These are phyloP conservation scores for Neodontobutis hainanensis DNA, from an alignment of 2,113 vertebrate species.

Conservation along the genomic window DNA sequence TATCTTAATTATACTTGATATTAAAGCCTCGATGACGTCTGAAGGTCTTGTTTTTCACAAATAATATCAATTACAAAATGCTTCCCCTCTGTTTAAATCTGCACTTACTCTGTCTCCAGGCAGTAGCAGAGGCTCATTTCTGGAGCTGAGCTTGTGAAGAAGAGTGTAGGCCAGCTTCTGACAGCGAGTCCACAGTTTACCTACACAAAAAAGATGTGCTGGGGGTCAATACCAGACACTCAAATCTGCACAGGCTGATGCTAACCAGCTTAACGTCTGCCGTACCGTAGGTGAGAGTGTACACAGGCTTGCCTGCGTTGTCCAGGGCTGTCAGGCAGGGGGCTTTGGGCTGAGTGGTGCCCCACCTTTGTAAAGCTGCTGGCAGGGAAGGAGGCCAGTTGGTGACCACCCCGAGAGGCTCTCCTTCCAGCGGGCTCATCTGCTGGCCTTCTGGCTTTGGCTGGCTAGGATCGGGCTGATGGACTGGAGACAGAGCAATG, in stretches of 20 bases:
- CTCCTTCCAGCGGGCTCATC: constrained; percentile 85
- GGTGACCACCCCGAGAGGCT: constrained; percentile 79
- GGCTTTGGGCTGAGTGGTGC: constrained; percentile 87
- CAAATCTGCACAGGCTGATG: not conserved
- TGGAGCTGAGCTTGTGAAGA: constrained; percentile 90
- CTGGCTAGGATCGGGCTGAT: constrained; percentile 92
- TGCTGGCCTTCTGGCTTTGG: constrained; percentile 90
- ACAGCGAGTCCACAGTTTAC: constrained; percentile 96
- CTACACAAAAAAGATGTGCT: constrained; percentile 62
- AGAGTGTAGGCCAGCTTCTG: constrained; percentile 94
- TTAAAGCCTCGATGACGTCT: too few species aligned
- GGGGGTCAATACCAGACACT: not conserved
- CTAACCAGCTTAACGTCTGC: not conserved
- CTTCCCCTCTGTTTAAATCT: not conserved
- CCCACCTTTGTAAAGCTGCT: constrained; percentile 89
- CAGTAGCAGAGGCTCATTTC: constrained; percentile 89
- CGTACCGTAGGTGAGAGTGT: constrained; percentile 93
- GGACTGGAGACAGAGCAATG: constrained; percentile 75
- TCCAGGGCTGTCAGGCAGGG: constrained; percentile 91
- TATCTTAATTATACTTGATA: too few species aligned
- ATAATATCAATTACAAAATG: too few species aligned
- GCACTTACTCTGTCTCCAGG: constrained; percentile 91
- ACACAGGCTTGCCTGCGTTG: constrained; percentile 87
- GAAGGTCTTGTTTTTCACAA: too few species aligned
- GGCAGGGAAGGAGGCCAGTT: constrained; percentile 87